phyloP scores from a whole-genome alignment of 2,113 vertebrate species.

The Notiomystis cincta region DNA sequence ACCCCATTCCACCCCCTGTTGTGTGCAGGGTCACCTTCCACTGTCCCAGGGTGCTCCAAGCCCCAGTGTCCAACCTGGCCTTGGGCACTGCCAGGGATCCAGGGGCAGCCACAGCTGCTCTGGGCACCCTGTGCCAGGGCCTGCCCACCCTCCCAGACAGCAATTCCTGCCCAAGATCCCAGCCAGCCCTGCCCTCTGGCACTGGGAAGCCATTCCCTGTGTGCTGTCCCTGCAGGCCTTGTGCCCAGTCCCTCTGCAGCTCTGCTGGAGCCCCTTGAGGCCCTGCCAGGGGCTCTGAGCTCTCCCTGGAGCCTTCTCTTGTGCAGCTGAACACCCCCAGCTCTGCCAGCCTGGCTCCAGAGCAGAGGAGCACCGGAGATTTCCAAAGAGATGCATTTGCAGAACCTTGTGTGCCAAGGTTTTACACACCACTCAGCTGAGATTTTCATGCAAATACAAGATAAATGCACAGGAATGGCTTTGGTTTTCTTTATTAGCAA shows the following conservation, averaged over 20 bases:
- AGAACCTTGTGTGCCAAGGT: background rate
- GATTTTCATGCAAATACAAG: background rate
- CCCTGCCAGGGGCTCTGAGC: background rate
- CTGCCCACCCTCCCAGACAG: background rate
- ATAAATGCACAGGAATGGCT: background rate
- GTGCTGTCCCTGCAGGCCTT: background rate
- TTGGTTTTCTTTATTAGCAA: background rate
- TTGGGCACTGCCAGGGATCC: background rate
- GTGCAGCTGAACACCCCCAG: background rate
- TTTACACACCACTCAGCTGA: background rate
- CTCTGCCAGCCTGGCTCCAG: background rate
- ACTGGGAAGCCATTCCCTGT: background rate
- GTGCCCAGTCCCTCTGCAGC: background rate
- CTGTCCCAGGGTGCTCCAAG: accelerated
- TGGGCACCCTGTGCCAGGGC: background rate
- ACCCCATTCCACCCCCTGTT: accelerated
- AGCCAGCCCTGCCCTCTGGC: background rate
- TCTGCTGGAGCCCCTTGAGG: background rate
- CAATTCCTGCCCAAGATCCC: background rate
- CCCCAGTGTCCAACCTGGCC: background rate
- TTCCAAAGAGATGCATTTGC: background rate
- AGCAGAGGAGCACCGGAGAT: background rate
- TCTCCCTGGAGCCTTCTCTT: background rate
- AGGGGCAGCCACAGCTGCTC: background rate
- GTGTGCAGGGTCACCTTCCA: background rate